Conservation (phyloP, 2,797 vertebrate genomes). For the Catostomus latipinnis region DNA sequence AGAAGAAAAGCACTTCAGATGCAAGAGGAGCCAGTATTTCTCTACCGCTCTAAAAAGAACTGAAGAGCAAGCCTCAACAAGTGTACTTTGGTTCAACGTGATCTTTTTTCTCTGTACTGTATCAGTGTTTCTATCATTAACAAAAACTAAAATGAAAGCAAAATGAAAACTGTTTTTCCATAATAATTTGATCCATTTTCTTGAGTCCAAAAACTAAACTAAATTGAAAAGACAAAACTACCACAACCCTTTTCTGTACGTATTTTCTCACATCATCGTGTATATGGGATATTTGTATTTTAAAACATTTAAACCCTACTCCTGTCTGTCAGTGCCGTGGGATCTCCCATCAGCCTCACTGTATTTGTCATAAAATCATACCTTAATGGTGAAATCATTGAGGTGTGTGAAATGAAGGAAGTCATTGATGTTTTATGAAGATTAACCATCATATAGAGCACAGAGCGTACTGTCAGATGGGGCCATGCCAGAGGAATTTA, state of each 20-base stretch:
- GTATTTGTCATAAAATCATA: conserved; percentile 37
- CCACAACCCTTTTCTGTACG: background rate
- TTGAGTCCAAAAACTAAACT: no score
- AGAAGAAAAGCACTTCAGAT: conserved; percentile 41
- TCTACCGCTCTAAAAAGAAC: conserved; percentile 19
- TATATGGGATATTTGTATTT: conserved; percentile 16
- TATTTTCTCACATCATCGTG: conserved; percentile 44
- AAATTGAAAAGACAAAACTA: no score
- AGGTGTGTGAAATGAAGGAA: conserved; percentile 42
- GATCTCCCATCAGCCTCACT: conserved; percentile 8
- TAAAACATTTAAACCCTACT: conserved; percentile 34
- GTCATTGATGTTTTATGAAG: conserved; percentile 46
- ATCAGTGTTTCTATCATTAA: no score
- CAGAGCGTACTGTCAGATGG: conserved; percentile 25
- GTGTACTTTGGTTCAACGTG: conserved; percentile 24
- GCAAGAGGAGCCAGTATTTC: conserved; percentile 16
- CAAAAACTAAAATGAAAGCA: no score
- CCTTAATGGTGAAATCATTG: conserved; percentile 39
- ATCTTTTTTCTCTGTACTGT: background rate
- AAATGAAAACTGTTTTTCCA: no score
- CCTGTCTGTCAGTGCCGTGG: conserved; percentile 30
- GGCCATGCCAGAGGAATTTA: conserved; percentile 4
- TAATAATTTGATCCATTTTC: no score
- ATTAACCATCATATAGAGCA: conserved; percentile 37
- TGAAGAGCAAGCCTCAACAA: conserved; percentile 23